phyloP scores from a whole-genome alignment of 2,797 vertebrate genomes.

The Syngnathus acus region DNA sequence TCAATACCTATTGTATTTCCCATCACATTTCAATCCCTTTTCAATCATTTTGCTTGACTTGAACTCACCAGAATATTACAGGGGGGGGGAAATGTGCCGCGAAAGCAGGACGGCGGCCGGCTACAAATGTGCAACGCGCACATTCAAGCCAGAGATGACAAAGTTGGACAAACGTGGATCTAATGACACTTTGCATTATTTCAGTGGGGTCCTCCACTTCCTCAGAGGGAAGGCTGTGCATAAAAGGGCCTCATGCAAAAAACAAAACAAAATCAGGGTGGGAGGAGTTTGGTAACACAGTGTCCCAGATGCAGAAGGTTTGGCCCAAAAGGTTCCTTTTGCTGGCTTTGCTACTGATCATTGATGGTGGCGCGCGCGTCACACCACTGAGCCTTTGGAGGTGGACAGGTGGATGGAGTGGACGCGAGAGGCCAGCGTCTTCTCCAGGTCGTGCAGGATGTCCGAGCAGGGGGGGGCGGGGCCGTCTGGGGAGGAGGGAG shows the following conservation, averaged over 20 bases:
- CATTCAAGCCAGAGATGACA: slow-evolving; percentile 29
- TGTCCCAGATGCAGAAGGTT: slow-evolving; percentile 8
- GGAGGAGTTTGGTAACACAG: slow-evolving; percentile 10
- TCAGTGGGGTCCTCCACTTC: neutral
- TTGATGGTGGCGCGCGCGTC: slow-evolving; percentile 50
- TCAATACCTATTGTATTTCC: neutral
- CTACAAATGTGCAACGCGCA: slow-evolving; percentile 17
- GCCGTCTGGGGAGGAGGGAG: slow-evolving; percentile 60
- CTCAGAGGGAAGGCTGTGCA: slow-evolving; percentile 26
- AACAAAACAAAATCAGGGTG: neutral
- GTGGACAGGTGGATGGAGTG: slow-evolving; percentile 97
- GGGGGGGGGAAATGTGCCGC: too few species aligned
- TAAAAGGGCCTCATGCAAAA: slow-evolving; percentile 48
- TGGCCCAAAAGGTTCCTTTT: slow-evolving; percentile 14
- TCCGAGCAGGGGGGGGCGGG: slow-evolving; percentile 75
- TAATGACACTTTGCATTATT: slow-evolving; percentile 1
- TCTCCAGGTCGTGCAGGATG: slow-evolving; percentile 91
- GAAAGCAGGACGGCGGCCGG: neutral
- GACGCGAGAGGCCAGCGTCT: slow-evolving; percentile 89
- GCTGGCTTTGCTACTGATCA: slow-evolving; percentile 52
- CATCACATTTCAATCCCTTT: neutral
- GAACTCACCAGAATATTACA: neutral
- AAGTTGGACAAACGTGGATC: slow-evolving; percentile 47
- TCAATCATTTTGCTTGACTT: neutral
- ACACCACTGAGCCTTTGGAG: slow-evolving; percentile 96